Evolutionary conservation across 2,113 vertebrate species (phyloP).

Genomic region (Okapia johnstoni): DNA sequence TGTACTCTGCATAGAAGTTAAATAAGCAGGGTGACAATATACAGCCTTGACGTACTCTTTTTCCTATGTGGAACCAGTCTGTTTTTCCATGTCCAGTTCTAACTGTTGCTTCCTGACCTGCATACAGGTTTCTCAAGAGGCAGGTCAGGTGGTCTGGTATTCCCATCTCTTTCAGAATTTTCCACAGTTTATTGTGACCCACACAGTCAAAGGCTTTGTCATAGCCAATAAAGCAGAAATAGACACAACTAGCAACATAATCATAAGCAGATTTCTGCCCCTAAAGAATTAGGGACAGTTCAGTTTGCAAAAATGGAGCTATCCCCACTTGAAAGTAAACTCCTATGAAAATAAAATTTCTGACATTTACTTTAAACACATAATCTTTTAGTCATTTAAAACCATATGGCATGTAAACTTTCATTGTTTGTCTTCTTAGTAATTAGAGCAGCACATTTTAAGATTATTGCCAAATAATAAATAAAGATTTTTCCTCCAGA

Average conservation of each 20-base stretch:
- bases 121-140: no score
- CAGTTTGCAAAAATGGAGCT: not conserved
- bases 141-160: no score
- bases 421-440: not conserved
- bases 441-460: not conserved
- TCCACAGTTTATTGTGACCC: no score
- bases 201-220: no score
- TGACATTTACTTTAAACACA: conserved; percentile 14
- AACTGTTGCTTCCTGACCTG: no score
- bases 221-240: no score
- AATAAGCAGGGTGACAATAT: no score
- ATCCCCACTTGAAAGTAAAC: not conserved
- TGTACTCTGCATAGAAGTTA: no score
- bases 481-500: not conserved
- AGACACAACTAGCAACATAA: not conserved
- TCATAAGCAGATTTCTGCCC: not conserved
- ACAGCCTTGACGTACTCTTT: no score
- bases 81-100: no score
- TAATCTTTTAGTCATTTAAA: not conserved
- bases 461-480: not conserved
- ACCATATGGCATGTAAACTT: not conserved
- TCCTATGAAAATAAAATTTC: not conserved
- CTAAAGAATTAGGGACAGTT: not conserved
- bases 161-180: no score
- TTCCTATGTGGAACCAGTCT: no score